These are phyloP conservation scores for Zygothrica quintamaculata DNA, from an alignment of 2,888 invertebrate species.

Conservation along the genomic window DNA sequence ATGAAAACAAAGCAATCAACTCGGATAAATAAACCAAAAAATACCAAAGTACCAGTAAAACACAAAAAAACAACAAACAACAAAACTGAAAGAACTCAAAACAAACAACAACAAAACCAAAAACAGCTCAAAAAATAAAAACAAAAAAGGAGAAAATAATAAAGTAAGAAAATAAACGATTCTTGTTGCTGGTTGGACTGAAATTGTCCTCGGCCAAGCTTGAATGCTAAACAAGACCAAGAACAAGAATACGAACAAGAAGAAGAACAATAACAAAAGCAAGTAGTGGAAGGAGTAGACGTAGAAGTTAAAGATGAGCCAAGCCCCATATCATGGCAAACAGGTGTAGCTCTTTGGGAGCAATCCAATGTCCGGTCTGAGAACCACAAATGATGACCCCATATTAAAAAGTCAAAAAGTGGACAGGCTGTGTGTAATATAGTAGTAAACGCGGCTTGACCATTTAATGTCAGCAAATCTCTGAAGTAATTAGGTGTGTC, in stretches of 20 bases:
- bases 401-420: conserved; percentile 54
- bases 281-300: too few relatives aligned
- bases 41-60: conserved; percentile 67
- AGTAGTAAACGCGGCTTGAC: conserved; percentile 17
- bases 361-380: conserved; percentile 21
- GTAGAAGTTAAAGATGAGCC: conserved; percentile 10
- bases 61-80: conserved; percentile 37
- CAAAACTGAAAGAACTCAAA: conserved; percentile 11
- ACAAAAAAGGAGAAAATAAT: conserved; percentile 5
- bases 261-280: background rate
- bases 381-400: conserved; percentile 55
- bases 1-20: conserved; percentile 79
- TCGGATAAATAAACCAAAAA: conserved; percentile 79
- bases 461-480: conserved; percentile 52
- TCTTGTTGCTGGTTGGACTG: conserved; percentile 44
- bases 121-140: background rate
- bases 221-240: conserved; percentile 63
- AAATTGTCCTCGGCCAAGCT: conserved; percentile 45
- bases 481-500: conserved; percentile 69
- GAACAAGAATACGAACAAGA: conserved; percentile 1
- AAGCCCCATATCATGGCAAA: conserved; percentile 24
- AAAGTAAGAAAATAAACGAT: conserved; percentile 48
- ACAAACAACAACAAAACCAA: conserved; percentile 24
- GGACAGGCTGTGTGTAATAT: conserved; percentile 6
- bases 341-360: conserved; percentile 49